Conservation (phyloP, 2,888 invertebrate species). For the Bugulina stolonifera region DNA sequence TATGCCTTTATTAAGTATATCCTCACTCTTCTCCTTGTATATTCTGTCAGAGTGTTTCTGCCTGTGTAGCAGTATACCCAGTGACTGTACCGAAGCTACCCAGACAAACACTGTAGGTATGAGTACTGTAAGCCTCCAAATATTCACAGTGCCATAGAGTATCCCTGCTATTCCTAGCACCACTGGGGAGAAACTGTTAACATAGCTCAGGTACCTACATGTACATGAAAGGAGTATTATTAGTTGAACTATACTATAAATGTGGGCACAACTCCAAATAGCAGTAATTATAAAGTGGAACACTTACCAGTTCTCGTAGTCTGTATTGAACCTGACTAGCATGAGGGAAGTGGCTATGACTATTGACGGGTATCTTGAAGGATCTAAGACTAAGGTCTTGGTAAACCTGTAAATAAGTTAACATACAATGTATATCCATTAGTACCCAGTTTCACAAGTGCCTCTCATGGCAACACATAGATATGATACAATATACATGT, state of each 20-base stretch:
- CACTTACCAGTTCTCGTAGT: slow-evolving; percentile 19
- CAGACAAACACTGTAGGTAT: slow-evolving; percentile 23
- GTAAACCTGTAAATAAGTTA: slow-evolving; percentile 5
- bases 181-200: slow-evolving; percentile 9
- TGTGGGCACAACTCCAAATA: not conserved
- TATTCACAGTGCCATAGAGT: slow-evolving; percentile 21
- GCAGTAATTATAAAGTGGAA: not conserved
- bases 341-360: slow-evolving; percentile 18
- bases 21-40: not conserved
- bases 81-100: slow-evolving; percentile 14
- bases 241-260: not conserved
- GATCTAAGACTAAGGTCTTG: not conserved
- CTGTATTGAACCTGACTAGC: slow-evolving; percentile 16
- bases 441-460: no score
- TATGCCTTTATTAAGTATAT: not conserved
- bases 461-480: no score
- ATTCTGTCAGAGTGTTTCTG: slow-evolving; percentile 13
- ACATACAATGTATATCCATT: no score
- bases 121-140: slow-evolving; percentile 18
- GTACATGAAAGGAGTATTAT: no score
- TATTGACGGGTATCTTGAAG: slow-evolving; percentile 9
- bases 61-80: slow-evolving; percentile 18
- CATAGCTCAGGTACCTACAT: slow-evolving; percentile 24
- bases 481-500: not conserved
- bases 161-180: slow-evolving; percentile 2